Evolutionary conservation across 2,113 vertebrate genomes (phyloP), one percentile per base, ranked within the genome.

Genomic region (Tetraodon nigroviridis): DNA sequence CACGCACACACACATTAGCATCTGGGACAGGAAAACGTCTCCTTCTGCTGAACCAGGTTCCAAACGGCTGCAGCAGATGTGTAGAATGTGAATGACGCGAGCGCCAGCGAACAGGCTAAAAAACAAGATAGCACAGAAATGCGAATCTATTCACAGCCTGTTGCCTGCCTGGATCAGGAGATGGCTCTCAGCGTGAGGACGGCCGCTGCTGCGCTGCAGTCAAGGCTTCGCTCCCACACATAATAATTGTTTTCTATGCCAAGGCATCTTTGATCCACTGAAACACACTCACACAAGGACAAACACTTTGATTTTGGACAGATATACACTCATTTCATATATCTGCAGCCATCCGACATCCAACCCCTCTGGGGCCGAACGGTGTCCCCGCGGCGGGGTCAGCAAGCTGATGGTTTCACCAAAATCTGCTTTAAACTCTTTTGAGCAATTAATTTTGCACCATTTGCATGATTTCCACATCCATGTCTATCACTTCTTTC

Each of bases 241-340:
- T 76, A 84, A 75, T 83, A 76, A 44, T 32, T 53, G 60, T 64
- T 75, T 27, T 69, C 67, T 80, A 71, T 58, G 63, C 74, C 69
- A 88, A 82, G 82, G 80, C 85, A 82, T 79, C 79, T 76, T 76
- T 27, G 79, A 78, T 78, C 68, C 75, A 66, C 70, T 64, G 65
- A 27, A 67, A 71, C 70, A 79, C 78, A 80, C 79, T 79, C 68
- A 83, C 75, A 57, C 48, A 70, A 64, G 61, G 50, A 78, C 19
- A 53, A 68, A 75, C 55, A 80, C 63, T 69, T 83, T 55, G 61
- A 82, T 44, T 76, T 83, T 19, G 18, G 49, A 80, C 74, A 77
- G 80, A 83, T 81, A 81, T 76, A 75, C 62, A 84, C 57, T 69
- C 32, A 11, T 37, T 37, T 37, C 32, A 37, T 11, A 37, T 37